Conservation (phyloP, 2,797 vertebrate genomes). For the Coreius guichenoti region DNA sequence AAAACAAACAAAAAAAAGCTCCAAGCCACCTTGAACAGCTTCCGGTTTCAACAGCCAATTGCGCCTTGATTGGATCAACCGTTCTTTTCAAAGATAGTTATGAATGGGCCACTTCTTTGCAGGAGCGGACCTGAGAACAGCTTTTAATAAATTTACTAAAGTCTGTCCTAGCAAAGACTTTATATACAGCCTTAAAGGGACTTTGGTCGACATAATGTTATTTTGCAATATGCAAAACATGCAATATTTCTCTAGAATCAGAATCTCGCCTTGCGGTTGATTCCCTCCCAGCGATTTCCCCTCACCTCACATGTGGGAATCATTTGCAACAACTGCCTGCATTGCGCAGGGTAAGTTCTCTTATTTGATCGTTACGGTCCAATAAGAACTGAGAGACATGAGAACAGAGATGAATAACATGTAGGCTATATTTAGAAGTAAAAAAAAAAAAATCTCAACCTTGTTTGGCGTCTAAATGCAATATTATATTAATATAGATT, state of each 20-base stretch:
- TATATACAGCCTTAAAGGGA: no score
- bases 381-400: neutral
- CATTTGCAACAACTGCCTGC: neutral
- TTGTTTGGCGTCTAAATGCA: neutral
- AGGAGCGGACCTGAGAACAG: neutral
- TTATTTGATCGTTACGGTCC: neutral
- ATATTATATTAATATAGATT: neutral
- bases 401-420: neutral
- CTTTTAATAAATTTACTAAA: neutral
- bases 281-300: neutral
- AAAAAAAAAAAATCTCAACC: neutral
- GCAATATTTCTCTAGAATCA: neutral
- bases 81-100: slow-evolving; percentile 2
- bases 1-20: neutral
- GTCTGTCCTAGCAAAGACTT: neutral
- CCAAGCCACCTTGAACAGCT: neutral
- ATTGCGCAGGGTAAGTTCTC: neutral
- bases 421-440: neutral
- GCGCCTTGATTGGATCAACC: neutral
- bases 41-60: slow-evolving; percentile 5
- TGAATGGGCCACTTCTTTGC: neutral
- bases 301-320: neutral
- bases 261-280: no score
- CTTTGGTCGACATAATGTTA: neutral
- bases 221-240: no score